Evolutionary conservation across 2,113 vertebrate genomes (phyloP).

Genomic region (Ancistrus triradiatus): DNA sequence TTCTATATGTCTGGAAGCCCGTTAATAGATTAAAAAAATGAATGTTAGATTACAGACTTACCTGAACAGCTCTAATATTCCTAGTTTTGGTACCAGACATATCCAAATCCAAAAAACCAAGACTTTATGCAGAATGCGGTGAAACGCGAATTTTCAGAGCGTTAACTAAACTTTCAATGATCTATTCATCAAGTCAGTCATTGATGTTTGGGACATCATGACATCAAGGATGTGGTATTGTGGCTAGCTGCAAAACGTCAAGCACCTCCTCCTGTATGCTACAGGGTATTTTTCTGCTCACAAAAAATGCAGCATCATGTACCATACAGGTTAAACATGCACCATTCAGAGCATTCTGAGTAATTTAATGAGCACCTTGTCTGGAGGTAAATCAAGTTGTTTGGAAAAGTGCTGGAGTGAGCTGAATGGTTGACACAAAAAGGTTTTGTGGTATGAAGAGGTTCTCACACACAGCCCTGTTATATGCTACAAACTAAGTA

Average conservation of each 20-base stretch:
- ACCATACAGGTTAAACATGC: too few species aligned
- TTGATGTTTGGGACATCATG: conserved; percentile 26
- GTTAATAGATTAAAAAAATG: neutral
- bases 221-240: conserved; percentile 42
- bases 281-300: too few species aligned
- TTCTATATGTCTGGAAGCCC: neutral
- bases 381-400: too few species aligned
- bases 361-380: too few species aligned
- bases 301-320: too few species aligned
- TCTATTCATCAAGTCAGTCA: conserved; percentile 12
- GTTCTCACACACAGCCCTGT: too few species aligned
- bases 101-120: conserved; percentile 1
- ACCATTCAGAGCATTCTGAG: neutral
- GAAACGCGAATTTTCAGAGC: neutral
- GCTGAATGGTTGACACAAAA: too few species aligned
- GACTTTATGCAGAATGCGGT: neutral
- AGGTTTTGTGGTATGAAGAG: too few species aligned
- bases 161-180: neutral
- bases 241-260: conserved; percentile 16
- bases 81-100: neutral
- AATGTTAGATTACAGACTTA: neutral
- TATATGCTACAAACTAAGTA: too few species aligned
- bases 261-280: conserved; percentile 16
- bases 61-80: neutral
- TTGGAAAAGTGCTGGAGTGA: too few species aligned